phyloP scores from a whole-genome alignment of 2,888 invertebrate genomes.

The Cheilosia scutellata region DNA sequence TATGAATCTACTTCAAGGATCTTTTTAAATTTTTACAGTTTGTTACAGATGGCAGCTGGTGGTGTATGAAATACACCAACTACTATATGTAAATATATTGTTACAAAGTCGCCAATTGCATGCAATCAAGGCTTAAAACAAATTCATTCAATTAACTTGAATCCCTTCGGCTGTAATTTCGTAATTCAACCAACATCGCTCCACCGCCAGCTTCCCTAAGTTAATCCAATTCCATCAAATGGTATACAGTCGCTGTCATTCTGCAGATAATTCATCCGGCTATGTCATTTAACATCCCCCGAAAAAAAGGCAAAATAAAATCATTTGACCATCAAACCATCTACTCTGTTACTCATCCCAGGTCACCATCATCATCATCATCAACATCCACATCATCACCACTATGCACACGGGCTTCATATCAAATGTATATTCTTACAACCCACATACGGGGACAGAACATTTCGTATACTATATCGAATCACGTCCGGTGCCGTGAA shows the following conservation, averaged over 20 bases:
- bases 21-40: no score
- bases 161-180: not conserved
- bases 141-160: conserved; percentile 1
- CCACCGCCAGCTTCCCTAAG: not conserved
- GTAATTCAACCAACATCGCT: not conserved
- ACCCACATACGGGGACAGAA: conserved; percentile 37
- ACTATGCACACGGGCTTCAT: conserved; percentile 9
- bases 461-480: conserved; percentile 28
- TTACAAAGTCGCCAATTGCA: no score
- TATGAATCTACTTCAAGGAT: no score
- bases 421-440: conserved; percentile 36
- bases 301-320: not conserved
- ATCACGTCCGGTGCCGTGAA: conserved; percentile 56
- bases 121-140: not conserved
- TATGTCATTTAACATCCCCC: conserved; percentile 25
- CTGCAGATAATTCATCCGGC: conserved; percentile 32
- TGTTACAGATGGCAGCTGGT: no score
- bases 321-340: conserved; percentile 16
- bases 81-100: no score
- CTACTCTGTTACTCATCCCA: not conserved
- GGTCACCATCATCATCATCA: conserved; percentile 16
- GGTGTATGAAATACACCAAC: no score
- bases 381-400: conserved; percentile 12
- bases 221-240: conserved; percentile 27
- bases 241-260: conserved; percentile 2